A percentile compares a stretch with the other conserved stretches of the same genome.
Evolutionary conservation across 2,797 vertebrate genomes (phyloP).

Genomic region (Enteromius argenteus): DNA sequence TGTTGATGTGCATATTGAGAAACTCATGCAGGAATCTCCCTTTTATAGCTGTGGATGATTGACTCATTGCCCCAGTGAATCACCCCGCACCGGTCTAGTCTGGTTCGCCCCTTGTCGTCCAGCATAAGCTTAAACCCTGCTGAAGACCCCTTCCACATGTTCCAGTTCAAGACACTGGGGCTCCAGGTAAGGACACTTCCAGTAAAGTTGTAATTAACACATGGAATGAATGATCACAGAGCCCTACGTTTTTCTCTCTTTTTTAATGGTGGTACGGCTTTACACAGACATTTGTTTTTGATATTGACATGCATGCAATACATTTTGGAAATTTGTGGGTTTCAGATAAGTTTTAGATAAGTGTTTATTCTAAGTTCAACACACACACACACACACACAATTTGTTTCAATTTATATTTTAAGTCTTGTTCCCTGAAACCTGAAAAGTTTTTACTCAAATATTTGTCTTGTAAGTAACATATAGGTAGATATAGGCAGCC

Average conservation of each 20-base stretch:
- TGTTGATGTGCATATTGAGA: conserved; percentile 45
- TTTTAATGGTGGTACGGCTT: background rate
- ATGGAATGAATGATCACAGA: background rate
- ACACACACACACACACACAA: background rate
- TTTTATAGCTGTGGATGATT: conserved; percentile 65
- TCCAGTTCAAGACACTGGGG: background rate
- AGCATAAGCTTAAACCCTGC: conserved; percentile 1
- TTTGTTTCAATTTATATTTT: background rate
- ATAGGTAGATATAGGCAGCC: background rate
- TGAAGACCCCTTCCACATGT: background rate
- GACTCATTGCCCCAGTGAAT: conserved; percentile 57
- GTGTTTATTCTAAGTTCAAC: background rate
- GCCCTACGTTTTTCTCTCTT: background rate
- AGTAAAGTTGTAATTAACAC: background rate
- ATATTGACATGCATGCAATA: background rate
- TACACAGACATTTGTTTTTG: background rate
- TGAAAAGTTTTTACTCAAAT: background rate
- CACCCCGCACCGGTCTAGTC: conserved; percentile 41
- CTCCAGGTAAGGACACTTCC: conserved; percentile 42
- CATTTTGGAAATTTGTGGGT: background rate
- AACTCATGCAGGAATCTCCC: conserved; percentile 46
- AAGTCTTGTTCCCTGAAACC: background rate
- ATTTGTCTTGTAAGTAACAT: background rate
- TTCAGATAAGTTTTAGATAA: background rate
- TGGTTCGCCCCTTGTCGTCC: conserved; percentile 55